Evolutionary conservation across 2,113 vertebrate genomes (phyloP).

Genomic region (Chaetura pelagica): DNA sequence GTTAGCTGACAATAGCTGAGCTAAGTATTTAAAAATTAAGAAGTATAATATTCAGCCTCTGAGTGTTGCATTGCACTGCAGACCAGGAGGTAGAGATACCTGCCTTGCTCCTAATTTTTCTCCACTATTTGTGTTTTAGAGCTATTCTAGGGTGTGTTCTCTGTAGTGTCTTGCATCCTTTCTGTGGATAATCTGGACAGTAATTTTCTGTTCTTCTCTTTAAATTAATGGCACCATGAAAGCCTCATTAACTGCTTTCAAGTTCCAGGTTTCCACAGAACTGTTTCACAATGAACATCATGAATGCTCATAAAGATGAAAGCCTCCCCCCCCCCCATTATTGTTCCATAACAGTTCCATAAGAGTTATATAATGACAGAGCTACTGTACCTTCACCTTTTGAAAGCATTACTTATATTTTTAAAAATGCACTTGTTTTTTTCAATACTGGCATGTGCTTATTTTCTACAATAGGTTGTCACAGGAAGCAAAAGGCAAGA

Average conservation of each 20-base stretch:
- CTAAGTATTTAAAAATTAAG: not conserved
- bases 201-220: not conserved
- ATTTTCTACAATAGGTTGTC: not conserved
- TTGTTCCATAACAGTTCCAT: no score
- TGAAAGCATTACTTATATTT: not conserved
- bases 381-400: not conserved
- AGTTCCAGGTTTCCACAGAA: not conserved
- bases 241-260: not conserved
- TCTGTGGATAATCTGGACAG: not conserved
- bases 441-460: not conserved
- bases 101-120: not conserved
- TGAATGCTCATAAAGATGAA: not conserved
- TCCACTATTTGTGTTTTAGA: not conserved
- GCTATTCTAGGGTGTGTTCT: not conserved
- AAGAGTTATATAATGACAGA: not conserved
- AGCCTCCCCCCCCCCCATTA: not conserved
- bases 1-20: not conserved
- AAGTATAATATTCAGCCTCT: not conserved
- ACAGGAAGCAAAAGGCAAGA: not conserved
- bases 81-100: not conserved
- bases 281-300: not conserved
- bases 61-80: not conserved
- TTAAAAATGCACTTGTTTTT: rapidly evolving
- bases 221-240: not conserved
- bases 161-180: not conserved